phyloP scores from a whole-genome alignment of 1,140 invertebrate genomes.

The Theocolax elegans region DNA sequence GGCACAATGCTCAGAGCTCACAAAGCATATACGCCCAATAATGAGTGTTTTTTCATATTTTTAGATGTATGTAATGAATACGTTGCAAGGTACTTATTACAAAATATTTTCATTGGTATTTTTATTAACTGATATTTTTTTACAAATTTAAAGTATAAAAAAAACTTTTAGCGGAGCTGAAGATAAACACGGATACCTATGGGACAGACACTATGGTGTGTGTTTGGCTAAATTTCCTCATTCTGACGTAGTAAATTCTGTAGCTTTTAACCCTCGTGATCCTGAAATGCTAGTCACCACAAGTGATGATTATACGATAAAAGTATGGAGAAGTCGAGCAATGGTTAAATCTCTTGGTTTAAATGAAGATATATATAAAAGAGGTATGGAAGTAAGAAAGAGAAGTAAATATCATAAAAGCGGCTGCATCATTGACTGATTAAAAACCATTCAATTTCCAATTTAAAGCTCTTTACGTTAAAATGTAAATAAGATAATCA shows the following conservation, averaged over 20 bases:
- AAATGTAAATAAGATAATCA: conserved; percentile 32
- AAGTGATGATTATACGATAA: conserved; percentile 86
- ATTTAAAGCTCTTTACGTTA: conserved; percentile 53
- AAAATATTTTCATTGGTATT: no score
- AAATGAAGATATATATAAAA: conserved; percentile 53
- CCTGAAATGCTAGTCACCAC: conserved; percentile 88
- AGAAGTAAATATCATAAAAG: conserved; percentile 57
- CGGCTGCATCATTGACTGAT: conserved; percentile 62
- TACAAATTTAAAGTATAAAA: background rate
- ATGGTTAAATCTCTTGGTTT: conserved; percentile 64
- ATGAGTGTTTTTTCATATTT: conserved; percentile 92
- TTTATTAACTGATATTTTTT: no score
- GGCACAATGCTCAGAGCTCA: conserved; percentile 87
- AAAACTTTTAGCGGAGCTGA: conserved; percentile 79
- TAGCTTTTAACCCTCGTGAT: conserved; percentile 87
- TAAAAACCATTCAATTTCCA: conserved; percentile 64
- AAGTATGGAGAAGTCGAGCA: conserved; percentile 75
- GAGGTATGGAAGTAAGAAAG: conserved; percentile 63
- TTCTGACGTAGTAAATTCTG: conserved; percentile 86
- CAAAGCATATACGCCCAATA: conserved; percentile 87
- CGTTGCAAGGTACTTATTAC: conserved; percentile 79
- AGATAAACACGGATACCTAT: conserved; percentile 86
- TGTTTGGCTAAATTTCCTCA: conserved; percentile 84
- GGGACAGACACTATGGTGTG: conserved; percentile 88
- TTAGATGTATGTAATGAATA: conserved; percentile 87